These are phyloP conservation scores for Zoanthus sociatus DNA, from an alignment of 92 coral and sea anemone genomes.

Conservation along the genomic window DNA sequence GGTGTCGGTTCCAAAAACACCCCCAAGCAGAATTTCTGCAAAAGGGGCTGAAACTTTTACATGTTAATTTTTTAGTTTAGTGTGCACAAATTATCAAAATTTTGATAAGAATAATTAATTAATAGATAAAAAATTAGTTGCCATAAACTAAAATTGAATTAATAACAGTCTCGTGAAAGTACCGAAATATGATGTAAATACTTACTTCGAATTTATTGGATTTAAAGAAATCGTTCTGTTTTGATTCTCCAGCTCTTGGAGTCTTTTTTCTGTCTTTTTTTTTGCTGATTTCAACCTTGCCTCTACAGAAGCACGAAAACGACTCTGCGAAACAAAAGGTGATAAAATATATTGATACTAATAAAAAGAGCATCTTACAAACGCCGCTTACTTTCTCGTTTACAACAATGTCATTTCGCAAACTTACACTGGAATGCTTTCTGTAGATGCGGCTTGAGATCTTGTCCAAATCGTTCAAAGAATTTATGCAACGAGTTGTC, in stretches of 20 bases:
- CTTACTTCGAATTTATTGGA: not conserved
- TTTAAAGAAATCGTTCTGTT: not conserved
- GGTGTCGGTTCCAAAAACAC: too few relatives aligned
- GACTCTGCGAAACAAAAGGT: slow-evolving; percentile 41
- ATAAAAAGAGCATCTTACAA: not conserved
- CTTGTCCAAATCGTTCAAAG: slow-evolving; percentile 82
- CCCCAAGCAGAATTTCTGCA: too few relatives aligned
- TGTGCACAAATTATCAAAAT: too few relatives aligned
- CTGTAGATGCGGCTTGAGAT: slow-evolving; percentile 77
- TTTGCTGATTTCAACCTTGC: slow-evolving; percentile 72
- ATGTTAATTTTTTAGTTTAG: too few relatives aligned
- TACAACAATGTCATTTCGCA: not conserved
- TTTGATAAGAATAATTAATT: too few relatives aligned
- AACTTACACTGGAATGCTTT: slow-evolving; percentile 68
- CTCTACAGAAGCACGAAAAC: slow-evolving; percentile 75
- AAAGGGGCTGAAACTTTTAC: too few relatives aligned
- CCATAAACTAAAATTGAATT: too few relatives aligned
- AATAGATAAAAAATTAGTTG: too few relatives aligned
- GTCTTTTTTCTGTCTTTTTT: slow-evolving; percentile 67
- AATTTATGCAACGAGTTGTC: slow-evolving; percentile 89
- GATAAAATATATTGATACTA: not conserved
- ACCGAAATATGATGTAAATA: not conserved
- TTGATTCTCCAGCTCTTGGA: slow-evolving; percentile 25
- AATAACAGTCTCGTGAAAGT: too few relatives aligned
- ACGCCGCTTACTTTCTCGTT: not conserved